Percentiles rank a stretch among this genome's conserved stretches.
Conservation (phyloP, 1,140 invertebrate genomes). For the Plodia interpunctella region DNA sequence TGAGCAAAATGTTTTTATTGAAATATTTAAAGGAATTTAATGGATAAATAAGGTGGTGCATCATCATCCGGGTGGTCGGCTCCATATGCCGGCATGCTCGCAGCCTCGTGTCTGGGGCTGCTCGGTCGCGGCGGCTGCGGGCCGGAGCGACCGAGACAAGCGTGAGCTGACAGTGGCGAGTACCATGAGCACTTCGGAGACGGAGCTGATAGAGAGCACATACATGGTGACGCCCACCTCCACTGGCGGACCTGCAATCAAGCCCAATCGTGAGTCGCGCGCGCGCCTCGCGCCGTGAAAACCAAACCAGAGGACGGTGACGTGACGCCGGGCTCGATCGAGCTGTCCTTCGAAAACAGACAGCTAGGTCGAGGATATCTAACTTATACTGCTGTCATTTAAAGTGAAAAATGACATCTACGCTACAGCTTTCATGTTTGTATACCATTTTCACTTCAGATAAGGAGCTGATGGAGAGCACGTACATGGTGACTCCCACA, state of each 20-base stretch:
- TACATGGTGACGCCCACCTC: conserved; percentile 98
- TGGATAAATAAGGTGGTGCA: conserved; percentile 27
- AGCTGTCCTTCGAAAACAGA: conserved; percentile 29
- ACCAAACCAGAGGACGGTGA: conserved; percentile 67
- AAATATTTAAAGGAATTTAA: not conserved
- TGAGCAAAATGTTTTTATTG: conserved; percentile 9
- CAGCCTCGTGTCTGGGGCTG: conserved; percentile 60
- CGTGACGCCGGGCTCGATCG: conserved; percentile 53
- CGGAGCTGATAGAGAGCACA: conserved; percentile 98
- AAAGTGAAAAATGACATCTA: conserved; percentile 40
- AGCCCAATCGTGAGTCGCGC: conserved; percentile 71
- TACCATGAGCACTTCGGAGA: conserved; percentile 99
- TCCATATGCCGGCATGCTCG: conserved; percentile 60
- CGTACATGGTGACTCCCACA: conserved; percentile 97
- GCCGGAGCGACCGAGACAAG: conserved; percentile 59
- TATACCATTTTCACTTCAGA: conserved; percentile 98
- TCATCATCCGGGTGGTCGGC: conserved; percentile 47
- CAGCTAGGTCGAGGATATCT: conserved; percentile 43
- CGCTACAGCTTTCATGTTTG: conserved; percentile 45
- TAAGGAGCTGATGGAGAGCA: conserved; percentile 97
- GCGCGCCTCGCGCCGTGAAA: conserved; percentile 49
- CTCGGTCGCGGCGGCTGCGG: conserved; percentile 37
- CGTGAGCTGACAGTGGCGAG: conserved; percentile 69
- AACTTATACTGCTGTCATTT: conserved; percentile 32
- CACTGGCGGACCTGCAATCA: conserved; percentile 94